Base-by-base conservation (phyloP, 2,113 vertebrate genomes). In the Spea bombifrons region DNA sequence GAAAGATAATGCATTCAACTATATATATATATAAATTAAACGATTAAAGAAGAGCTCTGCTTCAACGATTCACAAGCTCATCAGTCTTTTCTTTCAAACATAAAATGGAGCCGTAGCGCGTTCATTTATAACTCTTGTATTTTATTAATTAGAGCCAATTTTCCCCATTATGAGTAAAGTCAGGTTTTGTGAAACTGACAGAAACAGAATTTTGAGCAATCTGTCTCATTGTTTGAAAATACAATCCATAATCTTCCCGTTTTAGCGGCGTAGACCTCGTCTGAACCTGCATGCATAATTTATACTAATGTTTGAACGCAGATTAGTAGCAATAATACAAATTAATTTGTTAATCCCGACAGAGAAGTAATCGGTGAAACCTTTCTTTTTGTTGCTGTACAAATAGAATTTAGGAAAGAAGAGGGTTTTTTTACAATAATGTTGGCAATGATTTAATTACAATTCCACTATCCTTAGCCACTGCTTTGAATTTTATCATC, bases 71-170 rank as follows among this genome's bases (percentile, higher is more conserved):
- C 55, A n/a, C 30, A 53, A 50, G 61, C 76, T 71, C 57, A 78
- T 78, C 64, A 71, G 68, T 78, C 55, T 78, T 71, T 61, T 52
- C n/a, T 50, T 48, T 46, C 9, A 63, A 49, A 70, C 15, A 75
- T 15, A 55, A 30, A 10, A 69, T 30, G 47, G 30, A 50, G 15
- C 55, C 49, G 68, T 49, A 12, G 13, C n/a, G 13, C 3, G 13
- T n/a, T 71, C 8, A 71, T 78, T 52, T 65, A 78, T 71, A 45
- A 71, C 45, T 64, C 69, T 78, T 71, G 57, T 64, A 63, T 44
- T 61, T 71, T 65, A 13, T 64, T 78, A 78, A 78, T 78, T 78
- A 71, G 68, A 50, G 48, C 66, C 63, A 61, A 78, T 78, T 52
- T 64, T 47, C 50, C 64, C 48, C 16, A 78, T 78, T 50, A 78